Evolutionary conservation across 1,140 invertebrate genomes (phyloP), one percentile per base, ranked within the genome.

Genomic region (Pseudomyrmex gracilis): DNA sequence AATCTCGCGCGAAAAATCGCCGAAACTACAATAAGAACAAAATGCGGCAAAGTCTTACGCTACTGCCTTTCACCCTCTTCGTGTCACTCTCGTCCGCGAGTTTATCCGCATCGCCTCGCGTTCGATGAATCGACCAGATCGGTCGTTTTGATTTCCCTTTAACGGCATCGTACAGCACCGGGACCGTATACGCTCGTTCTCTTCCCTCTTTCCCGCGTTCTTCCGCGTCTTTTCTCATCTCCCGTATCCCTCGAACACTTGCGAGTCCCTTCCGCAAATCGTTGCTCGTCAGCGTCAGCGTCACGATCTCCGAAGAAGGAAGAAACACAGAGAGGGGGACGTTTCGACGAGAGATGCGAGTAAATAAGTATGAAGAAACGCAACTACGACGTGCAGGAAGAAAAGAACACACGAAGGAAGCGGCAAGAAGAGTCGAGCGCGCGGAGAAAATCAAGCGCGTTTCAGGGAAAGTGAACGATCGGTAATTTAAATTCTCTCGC

Each of bases 401-500:
- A 24, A 53, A 8, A 57, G 17, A 51, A 68, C 24, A 61, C 22
- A 64, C 9, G 49, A 17, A n/a, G 63, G 17, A 24, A 49, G 70
- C 24, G 13, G 45, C 13, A 20, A 13, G 47, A 47, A 24, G 17
- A 68, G 24, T 34, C 7, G 34, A 51, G 60, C 45, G 22, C 15
- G 53, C 34, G 58, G 43, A 51, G 22, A 45, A 58, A 53, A 34
- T 45, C 20, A 74, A 77, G 20, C 74, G 67, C 63, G 60, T 83
- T 85, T 57, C 76, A 83, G 85, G 58, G 84, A 87, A 87, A 87
- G 85, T 85, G 66, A 87, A 87, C 24, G 70, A 82, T 84, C 82
- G 61, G 64, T 58, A 64, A 77, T 87, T 87, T 87, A 87, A 82
- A 87, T 87, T 87, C n/a, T n/a, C n/a, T n/a, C 66, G 76, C 57